These are phyloP conservation scores for Scarus forsteni DNA, from an alignment of 2,797 vertebrate species.

Conservation along the genomic window DNA sequence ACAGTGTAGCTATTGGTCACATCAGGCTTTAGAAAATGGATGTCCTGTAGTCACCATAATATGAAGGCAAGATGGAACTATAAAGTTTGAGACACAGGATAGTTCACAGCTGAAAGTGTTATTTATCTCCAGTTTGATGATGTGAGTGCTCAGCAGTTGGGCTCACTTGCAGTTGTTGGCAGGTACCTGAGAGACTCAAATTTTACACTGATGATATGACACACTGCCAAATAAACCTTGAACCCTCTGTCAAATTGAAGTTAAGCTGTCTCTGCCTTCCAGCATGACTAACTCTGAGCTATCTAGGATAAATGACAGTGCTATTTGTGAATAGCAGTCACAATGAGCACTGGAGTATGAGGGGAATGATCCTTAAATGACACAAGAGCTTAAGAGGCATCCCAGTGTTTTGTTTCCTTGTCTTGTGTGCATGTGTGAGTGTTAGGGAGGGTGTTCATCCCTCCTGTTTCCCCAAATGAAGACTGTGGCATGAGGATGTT, in stretches of 20 bases:
- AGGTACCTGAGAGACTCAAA: slow-evolving; percentile 15
- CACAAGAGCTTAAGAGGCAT: background rate
- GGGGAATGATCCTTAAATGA: slow-evolving; percentile 29
- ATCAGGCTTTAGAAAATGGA: background rate
- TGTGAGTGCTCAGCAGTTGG: slow-evolving; percentile 12
- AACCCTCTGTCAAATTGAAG: slow-evolving; percentile 22
- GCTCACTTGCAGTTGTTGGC: slow-evolving; percentile 20
- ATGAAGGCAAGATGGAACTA: background rate
- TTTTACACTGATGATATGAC: slow-evolving; percentile 18
- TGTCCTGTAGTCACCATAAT: background rate
- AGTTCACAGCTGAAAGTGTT: too few relatives aligned
- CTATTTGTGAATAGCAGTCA: slow-evolving; percentile 2
- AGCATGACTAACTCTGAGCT: slow-evolving; percentile 15
- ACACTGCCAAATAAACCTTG: slow-evolving; percentile 20
- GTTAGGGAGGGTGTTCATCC: slow-evolving; percentile 21
- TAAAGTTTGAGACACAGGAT: too few relatives aligned
- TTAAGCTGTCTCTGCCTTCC: slow-evolving; percentile 21
- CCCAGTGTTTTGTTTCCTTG: slow-evolving; percentile 11
- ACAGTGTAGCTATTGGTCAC: too few relatives aligned
- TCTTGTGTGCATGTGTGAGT: background rate
- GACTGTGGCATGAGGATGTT: slow-evolving; percentile 30
- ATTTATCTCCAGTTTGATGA: background rate
- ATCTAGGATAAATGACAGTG: background rate
- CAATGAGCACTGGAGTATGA: slow-evolving; percentile 3
- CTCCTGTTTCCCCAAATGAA: slow-evolving; percentile 18